Evolutionary conservation across 64 coral and sea anemone species (phyloP), one percentile per base, ranked within the genome.

Genomic region (Catalaphyllia jardinei): DNA sequence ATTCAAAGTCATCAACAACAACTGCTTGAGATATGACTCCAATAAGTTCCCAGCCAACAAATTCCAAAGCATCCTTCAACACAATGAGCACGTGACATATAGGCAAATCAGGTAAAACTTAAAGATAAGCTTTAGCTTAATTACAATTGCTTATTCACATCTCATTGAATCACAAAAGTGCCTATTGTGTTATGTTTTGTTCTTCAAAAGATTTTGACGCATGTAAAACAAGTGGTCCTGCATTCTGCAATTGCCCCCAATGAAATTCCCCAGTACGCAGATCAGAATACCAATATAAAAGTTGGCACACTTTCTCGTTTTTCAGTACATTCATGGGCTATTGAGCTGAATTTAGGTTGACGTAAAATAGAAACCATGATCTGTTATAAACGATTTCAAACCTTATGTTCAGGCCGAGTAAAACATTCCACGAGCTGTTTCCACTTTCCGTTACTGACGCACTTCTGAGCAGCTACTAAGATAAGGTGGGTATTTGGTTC

Each of bases 1-100:
- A 17, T 60, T 74, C 71, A 74, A 10, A 74, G 12, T 42, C 30
- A 75, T 61, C 73, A 20, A 62, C 79, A 20, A 62, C 79, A 74
- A 74, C 31, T 63, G 78, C 57, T 79, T 79, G 82, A 38, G 39
- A 65, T 29, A 92, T 71, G 4, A 92, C 62, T 71, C 83, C 75
- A 79, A 92, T 92, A 5, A 92, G 74, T 24, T 92, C 90, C 90
- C 90, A 92, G 7, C 90, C 90, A 92, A 92, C 75, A 72, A 92
- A 92, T 75, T 79, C 74, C 38, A 92, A 52, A 78, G 76, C 62
- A 77, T 92, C 83, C 90, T 92, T 64, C 29, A 1, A 65, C 27
- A 72, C 1, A 69, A 72, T 60, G 24, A 42, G 19, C 8, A 67
- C 22, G 20, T 19, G 42, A 67, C 2, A 22, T 25, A 67, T 4